Conservation (phyloP, 2,888 invertebrate species). For the Lasioglossum vierecki region DNA sequence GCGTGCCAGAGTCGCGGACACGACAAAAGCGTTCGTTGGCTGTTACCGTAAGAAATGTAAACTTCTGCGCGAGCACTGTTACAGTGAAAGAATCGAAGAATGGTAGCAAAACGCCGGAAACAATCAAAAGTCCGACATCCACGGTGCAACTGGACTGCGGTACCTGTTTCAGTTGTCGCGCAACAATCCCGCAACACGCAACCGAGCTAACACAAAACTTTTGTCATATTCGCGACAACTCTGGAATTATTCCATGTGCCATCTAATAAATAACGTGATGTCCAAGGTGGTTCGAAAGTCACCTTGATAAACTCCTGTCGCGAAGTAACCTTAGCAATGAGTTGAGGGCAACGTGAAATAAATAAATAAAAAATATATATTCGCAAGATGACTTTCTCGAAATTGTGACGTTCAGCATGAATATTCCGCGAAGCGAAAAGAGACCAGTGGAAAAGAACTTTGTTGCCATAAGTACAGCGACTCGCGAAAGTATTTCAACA, state of each 20-base stretch:
- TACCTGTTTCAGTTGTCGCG: neutral
- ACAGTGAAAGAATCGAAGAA: neutral
- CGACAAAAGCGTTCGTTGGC: neutral
- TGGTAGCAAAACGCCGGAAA: neutral
- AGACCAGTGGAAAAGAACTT: too few species aligned
- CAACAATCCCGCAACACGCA: neutral
- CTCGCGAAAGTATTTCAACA: too few species aligned
- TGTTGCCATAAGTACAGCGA: too few species aligned
- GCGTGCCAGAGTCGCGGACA: neutral
- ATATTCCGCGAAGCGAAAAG: too few species aligned
- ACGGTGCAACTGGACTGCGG: neutral
- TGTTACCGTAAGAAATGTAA: neutral
- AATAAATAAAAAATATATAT: too few species aligned
- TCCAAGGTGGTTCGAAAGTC: too few species aligned
- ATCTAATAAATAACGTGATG: too few species aligned
- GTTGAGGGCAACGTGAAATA: too few species aligned
- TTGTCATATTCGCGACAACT: neutral
- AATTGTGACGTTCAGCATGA: neutral
- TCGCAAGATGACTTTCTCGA: neutral
- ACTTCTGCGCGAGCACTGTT: neutral
- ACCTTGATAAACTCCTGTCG: too few species aligned
- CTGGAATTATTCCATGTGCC: too few species aligned
- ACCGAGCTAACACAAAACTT: neutral
- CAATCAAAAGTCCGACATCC: slow-evolving; percentile 1
- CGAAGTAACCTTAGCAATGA: too few species aligned